A percentile compares a stretch with the other conserved stretches of the same genome.
phyloP scores from a whole-genome alignment of 2,888 invertebrate genomes.

The Empis livida region DNA sequence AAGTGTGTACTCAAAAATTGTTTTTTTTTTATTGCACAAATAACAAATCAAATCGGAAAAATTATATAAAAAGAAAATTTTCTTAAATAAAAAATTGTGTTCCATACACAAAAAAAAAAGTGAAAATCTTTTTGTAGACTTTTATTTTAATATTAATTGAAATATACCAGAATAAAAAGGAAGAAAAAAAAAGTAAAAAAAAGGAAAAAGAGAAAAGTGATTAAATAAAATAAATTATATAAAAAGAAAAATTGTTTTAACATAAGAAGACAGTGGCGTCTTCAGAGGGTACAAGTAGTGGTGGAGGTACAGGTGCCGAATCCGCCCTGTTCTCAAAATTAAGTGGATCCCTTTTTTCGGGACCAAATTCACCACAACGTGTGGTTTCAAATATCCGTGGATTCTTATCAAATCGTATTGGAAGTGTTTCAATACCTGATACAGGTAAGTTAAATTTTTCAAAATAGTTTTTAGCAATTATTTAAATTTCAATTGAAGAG shows the following conservation, averaged over 20 bases:
- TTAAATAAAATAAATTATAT: no score
- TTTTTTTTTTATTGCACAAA: neutral
- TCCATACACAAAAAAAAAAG: neutral
- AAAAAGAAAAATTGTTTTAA: constrained; percentile 8
- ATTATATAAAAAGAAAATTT: neutral
- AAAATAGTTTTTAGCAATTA: no score
- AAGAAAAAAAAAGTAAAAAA: constrained; percentile 3
- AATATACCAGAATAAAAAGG: neutral
- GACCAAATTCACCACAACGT: constrained; percentile 54
- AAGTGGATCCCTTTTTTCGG: constrained; percentile 50
- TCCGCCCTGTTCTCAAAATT: constrained; percentile 51
- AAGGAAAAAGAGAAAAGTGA: no score
- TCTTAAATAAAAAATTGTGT: neutral
- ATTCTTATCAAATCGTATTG: constrained; percentile 52
- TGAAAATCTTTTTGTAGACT: neutral
- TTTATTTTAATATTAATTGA: neutral
- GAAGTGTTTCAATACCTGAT: constrained; percentile 53
- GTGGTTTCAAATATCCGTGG: constrained; percentile 63
- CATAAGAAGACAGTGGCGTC: constrained; percentile 34
- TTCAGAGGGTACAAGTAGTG: constrained; percentile 29
- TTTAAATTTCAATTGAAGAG: no score
- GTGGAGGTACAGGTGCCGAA: constrained; percentile 40
- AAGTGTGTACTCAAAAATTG: neutral
- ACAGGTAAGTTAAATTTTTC: constrained; percentile 64
- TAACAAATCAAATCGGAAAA: neutral